A percentile compares a stretch with the other conserved stretches of the same genome.
phyloP scores from a whole-genome alignment of 2,888 invertebrate species.

The Lamellibrachia satsuma region DNA sequence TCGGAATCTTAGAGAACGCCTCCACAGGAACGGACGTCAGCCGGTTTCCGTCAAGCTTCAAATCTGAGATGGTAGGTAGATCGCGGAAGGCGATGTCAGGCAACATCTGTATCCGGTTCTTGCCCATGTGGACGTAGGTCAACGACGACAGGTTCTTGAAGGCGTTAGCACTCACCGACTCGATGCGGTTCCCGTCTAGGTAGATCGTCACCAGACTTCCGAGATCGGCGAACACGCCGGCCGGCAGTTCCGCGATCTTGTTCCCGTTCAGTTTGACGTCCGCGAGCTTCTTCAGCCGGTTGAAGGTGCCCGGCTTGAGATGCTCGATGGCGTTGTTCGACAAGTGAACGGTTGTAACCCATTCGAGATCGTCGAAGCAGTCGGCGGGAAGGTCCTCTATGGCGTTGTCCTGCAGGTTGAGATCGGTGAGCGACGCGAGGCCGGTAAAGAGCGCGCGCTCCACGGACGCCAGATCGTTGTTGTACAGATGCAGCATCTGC shows the following conservation, averaged over 20 bases:
- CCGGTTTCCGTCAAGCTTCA: constrained; percentile 31
- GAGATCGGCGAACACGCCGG: constrained; percentile 30
- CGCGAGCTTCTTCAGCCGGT: not conserved
- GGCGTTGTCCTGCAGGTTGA: constrained; percentile 37
- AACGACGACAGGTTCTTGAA: constrained; percentile 30
- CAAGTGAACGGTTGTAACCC: constrained; percentile 30
- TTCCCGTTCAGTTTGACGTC: constrained; percentile 34
- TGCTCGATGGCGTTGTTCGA: constrained; percentile 34
- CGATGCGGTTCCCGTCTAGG: constrained; percentile 32
- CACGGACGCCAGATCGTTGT: constrained; percentile 34
- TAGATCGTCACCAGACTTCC: constrained; percentile 30
- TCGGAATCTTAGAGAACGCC: constrained; percentile 30
- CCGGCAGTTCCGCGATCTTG: constrained; percentile 31
- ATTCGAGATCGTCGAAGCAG: constrained; percentile 25
- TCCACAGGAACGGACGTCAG: constrained; percentile 27
- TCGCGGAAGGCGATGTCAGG: constrained; percentile 29
- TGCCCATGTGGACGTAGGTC: constrained; percentile 33
- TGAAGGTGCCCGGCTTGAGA: constrained; percentile 30
- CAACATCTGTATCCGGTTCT: constrained; percentile 31
- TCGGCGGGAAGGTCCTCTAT: constrained; percentile 28
- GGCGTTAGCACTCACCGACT: constrained; percentile 22
- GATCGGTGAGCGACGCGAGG: constrained; percentile 28
- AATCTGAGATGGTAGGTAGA: constrained; percentile 26
- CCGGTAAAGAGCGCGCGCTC: constrained; percentile 29
- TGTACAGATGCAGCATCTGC: constrained; percentile 34